These are phyloP conservation scores for Phthorimaea operculella DNA, from an alignment of 1,140 invertebrate species.

Conservation along the genomic window DNA sequence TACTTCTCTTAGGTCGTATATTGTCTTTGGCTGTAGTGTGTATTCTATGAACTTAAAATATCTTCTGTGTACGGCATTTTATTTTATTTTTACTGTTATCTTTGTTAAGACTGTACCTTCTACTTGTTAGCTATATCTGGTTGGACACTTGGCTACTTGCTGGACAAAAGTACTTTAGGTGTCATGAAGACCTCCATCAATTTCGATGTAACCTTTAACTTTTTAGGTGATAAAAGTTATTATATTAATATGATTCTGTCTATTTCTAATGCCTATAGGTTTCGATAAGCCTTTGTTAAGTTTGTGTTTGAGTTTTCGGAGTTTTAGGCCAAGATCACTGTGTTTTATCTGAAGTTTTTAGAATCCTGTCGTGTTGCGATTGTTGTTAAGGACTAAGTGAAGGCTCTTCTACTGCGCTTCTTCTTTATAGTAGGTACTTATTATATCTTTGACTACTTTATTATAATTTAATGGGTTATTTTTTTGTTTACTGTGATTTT, in stretches of 20 bases:
- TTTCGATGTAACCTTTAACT: slow-evolving; percentile 22
- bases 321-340: slow-evolving; percentile 21
- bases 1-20: too few relatives aligned
- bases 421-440: neutral
- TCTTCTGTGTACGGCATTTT: slow-evolving; percentile 35
- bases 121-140: neutral
- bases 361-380: neutral
- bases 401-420: too few relatives aligned
- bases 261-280: slow-evolving; percentile 20
- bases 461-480: neutral
- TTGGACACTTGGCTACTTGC: too few relatives aligned
- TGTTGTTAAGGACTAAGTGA: too few relatives aligned
- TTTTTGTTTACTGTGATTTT: slow-evolving; percentile 17
- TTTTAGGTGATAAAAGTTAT: slow-evolving; percentile 1
- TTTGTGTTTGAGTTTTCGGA: slow-evolving; percentile 25
- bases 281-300: slow-evolving; percentile 26
- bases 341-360: neutral
- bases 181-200: neutral
- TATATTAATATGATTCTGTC: slow-evolving; percentile 13
- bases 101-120: slow-evolving; percentile 40
- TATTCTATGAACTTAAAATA: slow-evolving; percentile 8
- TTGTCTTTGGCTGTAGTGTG: neutral
- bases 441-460: neutral
- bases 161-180: neutral
- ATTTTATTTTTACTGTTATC: slow-evolving; percentile 19